A percentile compares a stretch with the other conserved stretches of the same genome.
Conservation (phyloP, 2,888 invertebrate species). For the Andrena dorsata region DNA sequence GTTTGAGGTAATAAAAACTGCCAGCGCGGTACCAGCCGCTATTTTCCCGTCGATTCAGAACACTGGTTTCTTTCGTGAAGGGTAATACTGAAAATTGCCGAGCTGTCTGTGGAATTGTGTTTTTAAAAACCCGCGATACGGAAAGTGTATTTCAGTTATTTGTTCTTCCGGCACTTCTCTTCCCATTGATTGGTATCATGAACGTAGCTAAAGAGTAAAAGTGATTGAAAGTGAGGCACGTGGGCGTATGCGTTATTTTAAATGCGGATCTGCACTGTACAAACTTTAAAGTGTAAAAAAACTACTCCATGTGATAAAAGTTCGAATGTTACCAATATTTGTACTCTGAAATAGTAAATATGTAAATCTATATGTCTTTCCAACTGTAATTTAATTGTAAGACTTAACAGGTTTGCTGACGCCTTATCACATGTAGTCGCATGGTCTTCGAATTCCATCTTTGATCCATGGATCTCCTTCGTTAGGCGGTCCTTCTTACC, state of each 20-base stretch:
- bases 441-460: no score
- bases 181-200: background rate
- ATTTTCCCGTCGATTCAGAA: slow-evolving; percentile 29
- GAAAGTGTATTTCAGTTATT: background rate
- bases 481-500: background rate
- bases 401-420: no score
- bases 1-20: slow-evolving; percentile 32
- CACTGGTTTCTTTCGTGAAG: slow-evolving; percentile 1
- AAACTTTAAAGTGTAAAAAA: background rate
- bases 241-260: background rate
- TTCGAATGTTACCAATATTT: background rate
- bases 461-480: background rate
- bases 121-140: background rate
- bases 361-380: no score
- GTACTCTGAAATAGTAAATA: background rate
- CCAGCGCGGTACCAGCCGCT: background rate
- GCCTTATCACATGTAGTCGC: no score
- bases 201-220: background rate
- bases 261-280: background rate
- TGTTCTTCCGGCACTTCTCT: background rate
- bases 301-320: background rate
- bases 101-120: background rate
- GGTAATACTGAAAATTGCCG: slow-evolving; percentile 16
- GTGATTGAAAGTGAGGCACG: background rate
- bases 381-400: no score